A percentile compares a stretch with the other conserved stretches of the same genome.
Conservation (phyloP, 2,113 vertebrate species). For the Atrichornis clamosus region DNA sequence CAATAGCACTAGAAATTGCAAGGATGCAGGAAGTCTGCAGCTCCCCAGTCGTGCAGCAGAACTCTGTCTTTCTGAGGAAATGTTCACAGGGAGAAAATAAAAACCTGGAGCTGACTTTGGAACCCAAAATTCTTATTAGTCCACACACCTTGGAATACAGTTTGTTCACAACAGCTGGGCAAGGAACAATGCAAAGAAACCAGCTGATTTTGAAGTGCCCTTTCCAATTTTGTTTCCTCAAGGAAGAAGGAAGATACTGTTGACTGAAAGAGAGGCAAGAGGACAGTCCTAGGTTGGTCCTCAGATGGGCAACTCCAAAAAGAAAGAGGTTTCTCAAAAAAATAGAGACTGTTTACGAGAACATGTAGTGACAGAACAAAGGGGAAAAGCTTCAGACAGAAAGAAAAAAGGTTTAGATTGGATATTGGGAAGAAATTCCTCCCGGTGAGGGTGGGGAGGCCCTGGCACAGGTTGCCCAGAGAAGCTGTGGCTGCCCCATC, state of each 20-base stretch:
- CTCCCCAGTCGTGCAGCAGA: background rate
- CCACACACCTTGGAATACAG: background rate
- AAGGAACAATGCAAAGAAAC: background rate
- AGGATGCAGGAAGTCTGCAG: background rate
- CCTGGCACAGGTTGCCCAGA: background rate
- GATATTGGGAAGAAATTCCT: background rate
- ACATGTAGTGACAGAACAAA: background rate
- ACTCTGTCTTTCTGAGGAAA: background rate
- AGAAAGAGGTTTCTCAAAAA: background rate
- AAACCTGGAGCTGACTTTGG: background rate
- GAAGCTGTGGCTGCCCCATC: background rate
- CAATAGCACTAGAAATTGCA: background rate
- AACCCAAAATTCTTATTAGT: background rate
- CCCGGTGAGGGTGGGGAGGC: background rate
- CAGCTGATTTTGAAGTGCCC: background rate
- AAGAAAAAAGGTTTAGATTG: background rate
- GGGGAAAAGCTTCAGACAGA: background rate
- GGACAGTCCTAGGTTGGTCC: background rate
- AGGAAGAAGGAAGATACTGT: background rate
- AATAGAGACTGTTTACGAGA: no score
- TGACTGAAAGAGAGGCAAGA: background rate
- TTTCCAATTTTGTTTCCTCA: background rate
- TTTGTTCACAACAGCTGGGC: background rate
- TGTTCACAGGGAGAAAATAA: background rate
- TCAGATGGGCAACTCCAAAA: background rate